Evolutionary conservation across 1,140 invertebrate genomes (phyloP).

Genomic region (Macrotrachela quadricornifera): DNA sequence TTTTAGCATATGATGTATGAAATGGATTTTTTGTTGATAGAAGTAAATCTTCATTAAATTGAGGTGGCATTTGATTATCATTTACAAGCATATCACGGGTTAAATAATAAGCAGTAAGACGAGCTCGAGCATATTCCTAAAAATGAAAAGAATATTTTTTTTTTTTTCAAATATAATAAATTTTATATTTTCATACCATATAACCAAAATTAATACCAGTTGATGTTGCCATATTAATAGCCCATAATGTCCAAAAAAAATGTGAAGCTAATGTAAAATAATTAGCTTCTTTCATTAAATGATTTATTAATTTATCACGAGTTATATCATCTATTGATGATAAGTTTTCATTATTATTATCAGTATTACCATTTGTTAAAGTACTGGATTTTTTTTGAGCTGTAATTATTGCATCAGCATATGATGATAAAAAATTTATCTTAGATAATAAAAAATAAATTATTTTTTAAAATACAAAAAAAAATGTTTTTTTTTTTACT

Average conservation of each 20-base stretch:
- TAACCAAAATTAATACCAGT: conserved; percentile 6
- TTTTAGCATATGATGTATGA: too few species aligned
- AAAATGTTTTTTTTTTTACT: conserved; percentile 40
- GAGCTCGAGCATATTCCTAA: too few species aligned
- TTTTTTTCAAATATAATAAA: too few species aligned
- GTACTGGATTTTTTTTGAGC: neutral
- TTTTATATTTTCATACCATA: neutral
- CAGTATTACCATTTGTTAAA: neutral
- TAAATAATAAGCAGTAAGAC: too few species aligned
- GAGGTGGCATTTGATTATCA: too few species aligned
- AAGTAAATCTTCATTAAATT: too few species aligned
- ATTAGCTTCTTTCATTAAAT: conserved; percentile 5
- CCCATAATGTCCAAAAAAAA: conserved; percentile 7
- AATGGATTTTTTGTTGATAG: too few species aligned
- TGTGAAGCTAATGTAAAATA: conserved; percentile 4
- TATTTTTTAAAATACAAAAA: neutral
- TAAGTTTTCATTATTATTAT: neutral
- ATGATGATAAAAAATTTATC: neutral
- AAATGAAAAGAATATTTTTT: too few species aligned
- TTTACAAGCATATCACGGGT: too few species aligned
- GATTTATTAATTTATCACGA: neutral
- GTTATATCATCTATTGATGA: neutral
- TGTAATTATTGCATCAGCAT: neutral
- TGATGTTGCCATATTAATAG: neutral
- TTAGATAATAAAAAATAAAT: neutral